phyloP scores from a whole-genome alignment of 1,140 invertebrate species.

The Aethina tumida region DNA sequence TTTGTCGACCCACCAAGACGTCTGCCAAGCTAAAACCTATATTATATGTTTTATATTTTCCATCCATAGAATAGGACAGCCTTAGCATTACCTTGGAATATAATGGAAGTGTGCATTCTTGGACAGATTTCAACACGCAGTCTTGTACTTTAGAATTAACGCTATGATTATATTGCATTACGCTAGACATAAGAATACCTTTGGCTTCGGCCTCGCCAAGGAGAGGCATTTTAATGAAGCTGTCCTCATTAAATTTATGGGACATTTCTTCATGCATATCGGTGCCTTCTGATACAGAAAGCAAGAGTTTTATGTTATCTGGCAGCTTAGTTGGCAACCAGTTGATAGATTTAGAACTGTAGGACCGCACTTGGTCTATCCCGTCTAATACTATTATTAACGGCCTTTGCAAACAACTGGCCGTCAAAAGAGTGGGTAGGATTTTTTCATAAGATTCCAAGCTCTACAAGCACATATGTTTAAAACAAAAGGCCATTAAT shows the following conservation, averaged over 20 bases:
- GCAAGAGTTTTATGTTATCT: conserved; percentile 57
- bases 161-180: conserved; percentile 51
- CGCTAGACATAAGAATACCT: conserved; percentile 42
- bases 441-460: conserved; percentile 42
- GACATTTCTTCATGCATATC: conserved; percentile 38
- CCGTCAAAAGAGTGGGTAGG: conserved; percentile 42
- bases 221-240: conserved; percentile 39
- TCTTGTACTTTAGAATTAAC: conserved; percentile 50
- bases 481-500: background rate
- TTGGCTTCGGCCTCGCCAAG: conserved; percentile 41
- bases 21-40: conserved; percentile 55
- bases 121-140: conserved; percentile 45
- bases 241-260: conserved; percentile 32
- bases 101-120: conserved; percentile 53
- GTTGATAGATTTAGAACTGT: conserved; percentile 40
- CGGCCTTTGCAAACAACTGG: conserved; percentile 43
- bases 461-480: conserved; percentile 33
- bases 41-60: background rate
- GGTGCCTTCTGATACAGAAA: conserved; percentile 52
- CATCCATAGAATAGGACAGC: background rate
- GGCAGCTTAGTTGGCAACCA: conserved; percentile 62
- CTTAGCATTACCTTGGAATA: conserved; percentile 49
- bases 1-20: conserved; percentile 46
- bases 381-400: conserved; percentile 63
- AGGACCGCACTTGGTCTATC: conserved; percentile 51